A percentile compares a stretch with the other conserved stretches of the same genome.
phyloP scores from a whole-genome alignment of 2,113 vertebrate species.

The Tringa solitaria region DNA sequence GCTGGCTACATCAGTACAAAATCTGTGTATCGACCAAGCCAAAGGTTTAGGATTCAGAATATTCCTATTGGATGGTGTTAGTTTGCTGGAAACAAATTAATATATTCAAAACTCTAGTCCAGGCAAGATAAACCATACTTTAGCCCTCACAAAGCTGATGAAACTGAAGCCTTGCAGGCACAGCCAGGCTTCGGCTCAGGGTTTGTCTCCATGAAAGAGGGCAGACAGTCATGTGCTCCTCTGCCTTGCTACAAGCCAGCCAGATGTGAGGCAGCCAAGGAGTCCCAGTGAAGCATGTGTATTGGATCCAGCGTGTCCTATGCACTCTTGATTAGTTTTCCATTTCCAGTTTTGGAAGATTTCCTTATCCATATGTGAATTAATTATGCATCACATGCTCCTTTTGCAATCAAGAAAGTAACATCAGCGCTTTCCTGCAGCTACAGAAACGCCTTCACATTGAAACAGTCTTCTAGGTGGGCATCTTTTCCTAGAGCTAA shows the following conservation, averaged over 20 bases:
- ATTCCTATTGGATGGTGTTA: neutral
- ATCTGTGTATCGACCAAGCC: neutral
- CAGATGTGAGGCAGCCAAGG: conserved; percentile 33
- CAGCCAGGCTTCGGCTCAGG: neutral
- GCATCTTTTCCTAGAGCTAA: neutral
- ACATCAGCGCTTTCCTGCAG: neutral
- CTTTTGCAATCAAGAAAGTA: neutral
- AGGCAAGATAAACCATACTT: neutral
- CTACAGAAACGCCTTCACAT: neutral
- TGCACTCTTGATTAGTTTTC: conserved; percentile 16
- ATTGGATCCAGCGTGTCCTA: neutral
- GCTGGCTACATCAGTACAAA: neutral
- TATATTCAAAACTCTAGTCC: neutral
- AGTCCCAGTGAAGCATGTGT: neutral
- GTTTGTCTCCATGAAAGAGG: neutral
- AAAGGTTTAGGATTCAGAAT: neutral
- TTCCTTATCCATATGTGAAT: neutral
- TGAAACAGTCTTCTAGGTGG: neutral
- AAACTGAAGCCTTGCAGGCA: neutral
- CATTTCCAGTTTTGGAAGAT: conserved; percentile 1
- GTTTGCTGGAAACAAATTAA: neutral
- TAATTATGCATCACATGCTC: neutral
- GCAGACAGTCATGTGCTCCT: neutral
- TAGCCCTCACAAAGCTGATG: neutral
- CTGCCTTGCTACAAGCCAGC: neutral